phyloP scores from a whole-genome alignment of 2,888 invertebrate genomes.

The Cephus sareptanus region DNA sequence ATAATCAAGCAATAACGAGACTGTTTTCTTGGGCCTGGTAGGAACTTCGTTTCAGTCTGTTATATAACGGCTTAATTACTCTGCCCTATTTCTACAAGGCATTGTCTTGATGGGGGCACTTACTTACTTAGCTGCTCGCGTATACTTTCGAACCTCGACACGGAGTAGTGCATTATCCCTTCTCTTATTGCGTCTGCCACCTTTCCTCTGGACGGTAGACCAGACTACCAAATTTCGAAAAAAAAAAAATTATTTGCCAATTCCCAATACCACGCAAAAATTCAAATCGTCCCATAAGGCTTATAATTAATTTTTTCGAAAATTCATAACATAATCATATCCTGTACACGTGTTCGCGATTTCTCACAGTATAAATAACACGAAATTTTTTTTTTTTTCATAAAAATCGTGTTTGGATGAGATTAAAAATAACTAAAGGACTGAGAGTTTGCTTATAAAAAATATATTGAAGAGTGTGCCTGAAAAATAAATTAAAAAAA shows the following conservation, averaged over 20 bases:
- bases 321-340: neutral
- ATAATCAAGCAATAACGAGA: neutral
- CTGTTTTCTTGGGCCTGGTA: neutral
- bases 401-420: neutral
- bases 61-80: slow-evolving; percentile 64
- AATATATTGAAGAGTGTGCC: neutral
- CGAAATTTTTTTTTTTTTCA: neutral
- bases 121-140: slow-evolving; percentile 24
- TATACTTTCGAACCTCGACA: slow-evolving; percentile 55
- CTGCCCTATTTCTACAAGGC: slow-evolving; percentile 61
- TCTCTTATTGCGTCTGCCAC: neutral
- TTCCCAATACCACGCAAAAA: too few species aligned
- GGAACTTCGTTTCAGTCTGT: slow-evolving; percentile 40
- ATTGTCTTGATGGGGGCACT: slow-evolving; percentile 55
- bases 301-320: too few species aligned
- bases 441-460: neutral
- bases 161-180: neutral
- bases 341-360: neutral
- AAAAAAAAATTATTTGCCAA: too few species aligned
- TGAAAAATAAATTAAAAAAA: neutral
- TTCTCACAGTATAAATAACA: neutral
- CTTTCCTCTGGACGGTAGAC: neutral
- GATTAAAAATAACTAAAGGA: neutral
- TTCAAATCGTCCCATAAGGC: too few species aligned
- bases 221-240: neutral